Evolutionary conservation across 1,140 invertebrate species (phyloP).

Genomic region (Drosophila cardini): DNA sequence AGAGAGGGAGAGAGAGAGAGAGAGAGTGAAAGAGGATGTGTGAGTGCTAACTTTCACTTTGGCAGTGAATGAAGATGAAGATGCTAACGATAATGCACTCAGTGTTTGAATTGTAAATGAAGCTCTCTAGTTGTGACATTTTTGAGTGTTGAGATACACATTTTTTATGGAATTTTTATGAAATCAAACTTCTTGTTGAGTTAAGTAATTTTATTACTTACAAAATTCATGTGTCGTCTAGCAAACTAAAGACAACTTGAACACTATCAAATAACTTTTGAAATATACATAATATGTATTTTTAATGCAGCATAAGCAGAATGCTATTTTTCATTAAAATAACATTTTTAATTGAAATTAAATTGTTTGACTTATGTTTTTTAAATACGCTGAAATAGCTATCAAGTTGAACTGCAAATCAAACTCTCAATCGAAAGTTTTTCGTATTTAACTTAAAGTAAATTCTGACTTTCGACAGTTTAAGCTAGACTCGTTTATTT

Average conservation of each 20-base stretch:
- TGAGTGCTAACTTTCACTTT: conserved; percentile 44
- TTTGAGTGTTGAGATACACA: conserved; percentile 1
- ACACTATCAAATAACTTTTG: too few relatives aligned
- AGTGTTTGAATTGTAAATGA: conserved; percentile 33
- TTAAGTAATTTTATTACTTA: background rate
- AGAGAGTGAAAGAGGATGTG: background rate
- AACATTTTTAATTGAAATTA: too few relatives aligned
- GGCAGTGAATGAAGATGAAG: background rate
- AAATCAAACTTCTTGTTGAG: conserved; percentile 11
- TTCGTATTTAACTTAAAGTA: too few relatives aligned
- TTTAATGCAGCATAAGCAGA: too few relatives aligned
- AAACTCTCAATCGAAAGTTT: too few relatives aligned
- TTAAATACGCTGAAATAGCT: too few relatives aligned
- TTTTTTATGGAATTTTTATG: background rate
- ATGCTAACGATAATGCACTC: conserved; percentile 12
- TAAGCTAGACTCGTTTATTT: too few relatives aligned
- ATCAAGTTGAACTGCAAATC: too few relatives aligned
- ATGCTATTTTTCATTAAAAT: too few relatives aligned
- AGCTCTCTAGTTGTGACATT: conserved; percentile 15
- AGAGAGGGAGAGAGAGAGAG: background rate
- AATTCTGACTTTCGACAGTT: too few relatives aligned
- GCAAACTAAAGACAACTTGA: too few relatives aligned
- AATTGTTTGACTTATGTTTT: too few relatives aligned
- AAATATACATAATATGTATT: background rate
- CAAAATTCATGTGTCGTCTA: background rate